Conservation (phyloP, 2,113 vertebrate species). For the Zosterops lateralis region DNA sequence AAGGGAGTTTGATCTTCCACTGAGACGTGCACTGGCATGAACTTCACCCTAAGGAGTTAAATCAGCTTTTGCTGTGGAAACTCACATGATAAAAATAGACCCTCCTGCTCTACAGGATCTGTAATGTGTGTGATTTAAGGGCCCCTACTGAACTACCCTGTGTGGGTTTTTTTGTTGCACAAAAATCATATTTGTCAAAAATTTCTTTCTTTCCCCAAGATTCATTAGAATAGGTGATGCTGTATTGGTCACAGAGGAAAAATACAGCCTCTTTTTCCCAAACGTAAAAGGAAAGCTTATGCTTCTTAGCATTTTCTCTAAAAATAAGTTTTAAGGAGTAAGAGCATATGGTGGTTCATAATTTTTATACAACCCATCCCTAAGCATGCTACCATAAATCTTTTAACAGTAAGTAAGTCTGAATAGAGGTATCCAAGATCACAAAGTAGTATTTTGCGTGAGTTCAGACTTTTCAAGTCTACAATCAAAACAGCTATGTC, state of each 20-base stretch:
- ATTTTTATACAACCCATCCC: neutral
- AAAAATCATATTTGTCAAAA: neutral
- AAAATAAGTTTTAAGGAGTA: neutral
- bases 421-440: neutral
- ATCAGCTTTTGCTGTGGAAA: conserved; percentile 43
- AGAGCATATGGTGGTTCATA: neutral
- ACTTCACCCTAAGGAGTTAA: conserved; percentile 53
- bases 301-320: neutral
- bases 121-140: conserved; percentile 27
- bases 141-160: neutral
- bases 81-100: conserved; percentile 52
- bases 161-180: neutral
- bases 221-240: neutral
- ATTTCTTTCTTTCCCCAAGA: neutral
- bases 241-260: neutral
- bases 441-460: neutral
- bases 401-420: neutral
- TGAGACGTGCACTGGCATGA: neutral
- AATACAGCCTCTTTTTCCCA: neutral
- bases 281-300: neutral
- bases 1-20: conserved; percentile 1
- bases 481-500: neutral
- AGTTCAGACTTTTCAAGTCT: neutral
- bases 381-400: conserved; percentile 28
- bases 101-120: conserved; percentile 16